Conservation (phyloP, 2,888 invertebrate genomes). For the Mylabris sibirica region DNA sequence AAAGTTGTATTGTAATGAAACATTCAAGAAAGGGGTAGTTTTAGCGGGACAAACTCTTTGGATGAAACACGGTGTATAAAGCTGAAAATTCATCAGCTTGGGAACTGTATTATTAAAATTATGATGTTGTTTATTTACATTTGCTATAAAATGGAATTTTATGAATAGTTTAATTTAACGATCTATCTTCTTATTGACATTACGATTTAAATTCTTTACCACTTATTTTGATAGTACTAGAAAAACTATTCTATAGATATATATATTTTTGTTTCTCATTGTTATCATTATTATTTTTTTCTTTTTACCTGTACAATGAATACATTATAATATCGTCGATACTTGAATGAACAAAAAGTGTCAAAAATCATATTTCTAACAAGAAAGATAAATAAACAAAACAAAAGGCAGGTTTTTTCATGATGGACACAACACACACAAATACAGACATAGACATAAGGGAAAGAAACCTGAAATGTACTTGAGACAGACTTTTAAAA, state of each 20-base stretch:
- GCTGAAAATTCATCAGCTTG: background rate
- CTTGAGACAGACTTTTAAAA: constrained; percentile 46
- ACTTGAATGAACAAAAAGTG: constrained; percentile 39
- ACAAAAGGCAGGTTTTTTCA: constrained; percentile 38
- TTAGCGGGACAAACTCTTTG: too few relatives aligned
- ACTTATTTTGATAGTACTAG: constrained; percentile 29
- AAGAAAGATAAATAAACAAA: constrained; percentile 49
- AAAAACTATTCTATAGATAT: constrained; percentile 18
- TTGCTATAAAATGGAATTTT: background rate
- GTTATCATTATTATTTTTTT: constrained; percentile 4
- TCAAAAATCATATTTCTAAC: constrained; percentile 50
- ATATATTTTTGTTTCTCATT: background rate
- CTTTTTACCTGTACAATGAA: constrained; percentile 22
- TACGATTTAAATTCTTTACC: constrained; percentile 6
- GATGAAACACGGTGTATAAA: background rate
- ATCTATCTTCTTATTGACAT: constrained; percentile 1
- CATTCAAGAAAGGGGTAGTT: too few relatives aligned
- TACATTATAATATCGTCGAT: constrained; percentile 29
- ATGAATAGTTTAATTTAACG: constrained; percentile 7
- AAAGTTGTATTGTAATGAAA: too few relatives aligned
- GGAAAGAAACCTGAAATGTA: constrained; percentile 42
- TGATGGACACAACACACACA: constrained; percentile 44
- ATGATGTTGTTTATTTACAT: background rate
- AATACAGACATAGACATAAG: constrained; percentile 19
- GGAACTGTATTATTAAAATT: background rate